Conservation (phyloP, 1,140 invertebrate genomes). For the silkworm (Bombyx mori) region ASM3026992v2 NC_085119.1:15957501-15958000, state of each 20-base stretch:
- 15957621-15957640: slow-evolving; percentile 36
- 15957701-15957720: slow-evolving; percentile 12
- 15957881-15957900: too few relatives aligned
- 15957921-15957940: too few relatives aligned
- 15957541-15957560: slow-evolving; percentile 38
- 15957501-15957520: slow-evolving; percentile 28
- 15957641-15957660: slow-evolving; percentile 42
- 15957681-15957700: too few relatives aligned
- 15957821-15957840: too few relatives aligned
- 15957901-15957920: too few relatives aligned
- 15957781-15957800: neutral
- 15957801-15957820: neutral
- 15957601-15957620: slow-evolving; percentile 23
- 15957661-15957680: slow-evolving; percentile 6
- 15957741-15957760: slow-evolving; percentile 3
- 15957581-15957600: slow-evolving; percentile 47
- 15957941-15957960: too few relatives aligned
- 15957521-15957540: slow-evolving; percentile 16
- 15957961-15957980: too few relatives aligned
- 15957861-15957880: too few relatives aligned
- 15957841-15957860: too few relatives aligned
- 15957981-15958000: too few relatives aligned
- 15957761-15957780: neutral
- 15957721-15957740: slow-evolving; percentile 6
- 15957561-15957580: slow-evolving; percentile 57